These are phyloP conservation scores for Leptopilina drosophilae DNA, from an alignment of 2,888 invertebrate genomes.

Conservation along the genomic window DNA sequence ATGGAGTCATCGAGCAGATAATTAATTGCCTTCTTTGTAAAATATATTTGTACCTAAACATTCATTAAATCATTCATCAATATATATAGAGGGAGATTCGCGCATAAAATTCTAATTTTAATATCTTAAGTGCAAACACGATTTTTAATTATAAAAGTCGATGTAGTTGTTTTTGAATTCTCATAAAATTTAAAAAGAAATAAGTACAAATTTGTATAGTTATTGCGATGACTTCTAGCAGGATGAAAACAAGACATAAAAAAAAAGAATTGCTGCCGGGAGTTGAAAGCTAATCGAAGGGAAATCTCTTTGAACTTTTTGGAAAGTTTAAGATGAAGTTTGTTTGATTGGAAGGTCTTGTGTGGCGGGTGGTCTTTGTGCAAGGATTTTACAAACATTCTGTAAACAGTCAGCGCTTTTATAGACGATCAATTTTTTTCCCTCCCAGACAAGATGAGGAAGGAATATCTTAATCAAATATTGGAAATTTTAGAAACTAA, in stretches of 20 bases:
- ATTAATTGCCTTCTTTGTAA: slow-evolving; percentile 50
- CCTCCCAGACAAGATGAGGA: not conserved
- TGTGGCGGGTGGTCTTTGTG: slow-evolving; percentile 21
- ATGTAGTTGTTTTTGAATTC: too few relatives aligned
- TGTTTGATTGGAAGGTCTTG: slow-evolving; percentile 38
- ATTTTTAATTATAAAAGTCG: too few relatives aligned
- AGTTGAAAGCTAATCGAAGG: slow-evolving; percentile 23
- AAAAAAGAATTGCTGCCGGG: slow-evolving; percentile 10
- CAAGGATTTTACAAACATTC: slow-evolving; percentile 12
- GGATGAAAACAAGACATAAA: not conserved
- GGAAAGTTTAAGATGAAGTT: slow-evolving; percentile 18
- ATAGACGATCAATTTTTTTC: slow-evolving; percentile 4
- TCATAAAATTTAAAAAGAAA: too few relatives aligned
- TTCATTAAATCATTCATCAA: slow-evolving; percentile 18
- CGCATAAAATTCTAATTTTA: not conserved
- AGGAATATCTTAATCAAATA: slow-evolving; percentile 10
- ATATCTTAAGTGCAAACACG: too few relatives aligned
- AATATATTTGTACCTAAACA: slow-evolving; percentile 15
- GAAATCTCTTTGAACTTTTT: slow-evolving; percentile 23
- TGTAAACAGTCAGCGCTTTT: slow-evolving; percentile 22
- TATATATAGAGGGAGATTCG: not conserved
- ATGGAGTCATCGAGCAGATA: slow-evolving; percentile 19
- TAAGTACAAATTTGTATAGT: too few relatives aligned
- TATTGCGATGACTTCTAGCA: too few relatives aligned
- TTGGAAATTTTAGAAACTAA: not conserved